These are phyloP conservation scores for Piprites chloris DNA, from an alignment of 2,113 vertebrate species.

Conservation along the genomic window DNA sequence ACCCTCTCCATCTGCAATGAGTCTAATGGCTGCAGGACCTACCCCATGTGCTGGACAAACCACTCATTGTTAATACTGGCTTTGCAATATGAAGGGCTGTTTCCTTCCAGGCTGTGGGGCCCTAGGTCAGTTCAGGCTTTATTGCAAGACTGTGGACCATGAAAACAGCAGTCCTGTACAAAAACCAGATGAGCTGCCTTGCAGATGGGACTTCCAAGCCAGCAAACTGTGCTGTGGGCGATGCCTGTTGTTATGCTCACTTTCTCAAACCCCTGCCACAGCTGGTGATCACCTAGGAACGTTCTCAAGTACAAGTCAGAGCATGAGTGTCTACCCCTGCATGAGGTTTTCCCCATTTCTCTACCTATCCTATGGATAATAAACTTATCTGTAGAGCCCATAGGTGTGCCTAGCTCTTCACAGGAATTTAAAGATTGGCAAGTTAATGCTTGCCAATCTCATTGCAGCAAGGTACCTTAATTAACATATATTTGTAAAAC, in stretches of 20 bases:
- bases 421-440: neutral
- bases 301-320: neutral
- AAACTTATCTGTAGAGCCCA: neutral
- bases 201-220: neutral
- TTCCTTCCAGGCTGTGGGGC: neutral
- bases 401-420: conserved; percentile 13
- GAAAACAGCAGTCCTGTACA: neutral
- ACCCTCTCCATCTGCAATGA: neutral
- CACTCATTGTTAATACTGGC: neutral
- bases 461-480: neutral
- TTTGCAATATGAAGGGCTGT: neutral
- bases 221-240: neutral
- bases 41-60: neutral
- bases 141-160: neutral
- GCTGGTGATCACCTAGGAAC: neutral
- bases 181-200: neutral
- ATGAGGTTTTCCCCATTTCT: neutral
- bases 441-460: conserved; percentile 32
- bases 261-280: neutral
- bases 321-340: neutral
- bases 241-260: neutral
- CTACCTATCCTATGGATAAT: neutral
- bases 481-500: conserved; percentile 32
- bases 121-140: neutral
- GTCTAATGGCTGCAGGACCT: neutral